Base-by-base conservation (phyloP, 2,797 vertebrate species). In the Scomberomorus guttatus region DNA sequence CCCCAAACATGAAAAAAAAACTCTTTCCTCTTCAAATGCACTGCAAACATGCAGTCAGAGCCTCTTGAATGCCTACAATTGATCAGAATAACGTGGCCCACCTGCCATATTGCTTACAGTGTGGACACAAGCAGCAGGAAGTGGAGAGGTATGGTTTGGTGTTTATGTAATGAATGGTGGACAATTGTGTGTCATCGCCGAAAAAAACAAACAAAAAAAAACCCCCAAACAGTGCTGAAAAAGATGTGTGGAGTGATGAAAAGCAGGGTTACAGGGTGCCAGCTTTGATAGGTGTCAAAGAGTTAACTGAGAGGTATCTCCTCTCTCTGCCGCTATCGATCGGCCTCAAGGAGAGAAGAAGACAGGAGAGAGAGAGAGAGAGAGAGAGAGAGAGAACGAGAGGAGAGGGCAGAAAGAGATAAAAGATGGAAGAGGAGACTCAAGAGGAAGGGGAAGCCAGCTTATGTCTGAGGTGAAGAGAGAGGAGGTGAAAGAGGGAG, bases 241-340 rank as follows among this genome's bases (percentile, higher is more conserved):
- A 71, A 51, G 44, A 73, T 1, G 24, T 37, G 62, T 2, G n/a
- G 24, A 48, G 51, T 9, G 34, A 55, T 54, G 51, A 24, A 20
- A 64, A 51, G 46, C 5, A 7, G 50, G 59, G 70, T 75, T 63
- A 58, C 34, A 37, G 48, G 51, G 54, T 39, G 72, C 56, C 68
- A 44, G 57, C 80, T 86, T 57, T 87, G 85, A 87, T 85, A 27
- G 54, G 71, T 80, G 85, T 77, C 82, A 77, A 72, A 83, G 75
- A 69, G 82, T 87, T 72, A 82, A 77, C 63, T 61, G 63, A 10
- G 79, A 75, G 54, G 25, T 54, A 10, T 72, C 72, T 67, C 85
- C 65, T 58, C 68, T 42, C 68, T 82, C 76, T 22, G 62, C 20
- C 15, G 55, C 58, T 78, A 85, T 86, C 50, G 87, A 85, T 79